Base-by-base conservation (phyloP, 2,888 invertebrate genomes). In the Sinohyriopsis cumingii region DNA sequence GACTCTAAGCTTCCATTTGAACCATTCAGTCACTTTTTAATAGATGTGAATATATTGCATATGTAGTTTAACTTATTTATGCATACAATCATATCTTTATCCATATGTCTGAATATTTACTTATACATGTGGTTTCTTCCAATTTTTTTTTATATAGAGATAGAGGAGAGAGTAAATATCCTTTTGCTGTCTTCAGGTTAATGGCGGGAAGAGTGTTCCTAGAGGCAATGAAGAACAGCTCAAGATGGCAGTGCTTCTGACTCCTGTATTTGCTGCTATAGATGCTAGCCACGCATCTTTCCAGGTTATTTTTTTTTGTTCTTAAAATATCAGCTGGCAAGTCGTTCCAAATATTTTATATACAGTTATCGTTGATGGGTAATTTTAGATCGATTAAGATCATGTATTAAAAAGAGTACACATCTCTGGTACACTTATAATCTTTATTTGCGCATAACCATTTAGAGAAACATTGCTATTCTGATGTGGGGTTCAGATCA, bases 271-370 rank as follows among this genome's bases (percentile, higher is more conserved):
- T 54, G 82, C 77, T 0, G 53, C 59, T 1, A 68, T 85, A 6
- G 85, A 85, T 66, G 84, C 84, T 1, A 71, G 79, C 45, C 83
- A 78, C 22, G 12, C 63, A 4, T 83, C 84, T 5, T 85, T 85
- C 71, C 80, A 82, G 75, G 45, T 79, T 56, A 57, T 1, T 12
- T 1, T 57, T 9, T 45, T 45, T 45, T 7, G 7, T 15, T 45
- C 45, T 45, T 12, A 45, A 45, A 15, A 45, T 45, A 45, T 45
- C 15, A 45, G 15, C 45, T 45, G 45, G 12, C 45, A 45, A 45
- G 2, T 15, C 9, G 15, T 45, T 45, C 45, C 45, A 45, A 33
- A 45, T 45, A 45, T 45, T 45, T 33, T 45, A 3, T 15, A 15
- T 45, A 15, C 15, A 45, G 15, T 15, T 2, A 45, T 45, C 45